These are phyloP conservation scores for Micrastur ruficollis DNA, from an alignment of 2,797 vertebrate genomes.

Conservation along the genomic window DNA sequence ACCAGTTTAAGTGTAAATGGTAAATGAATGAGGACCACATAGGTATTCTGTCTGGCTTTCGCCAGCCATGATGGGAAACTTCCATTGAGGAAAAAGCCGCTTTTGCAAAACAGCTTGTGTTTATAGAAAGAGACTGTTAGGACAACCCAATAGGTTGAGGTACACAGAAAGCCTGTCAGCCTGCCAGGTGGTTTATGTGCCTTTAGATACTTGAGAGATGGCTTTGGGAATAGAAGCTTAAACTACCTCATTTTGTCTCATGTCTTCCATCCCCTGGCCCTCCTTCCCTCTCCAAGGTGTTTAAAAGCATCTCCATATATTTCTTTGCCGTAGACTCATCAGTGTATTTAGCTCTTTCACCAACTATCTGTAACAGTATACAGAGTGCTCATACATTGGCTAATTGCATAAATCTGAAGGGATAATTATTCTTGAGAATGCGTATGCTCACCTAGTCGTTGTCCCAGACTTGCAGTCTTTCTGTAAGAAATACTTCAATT, in stretches of 20 bases:
- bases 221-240: not conserved
- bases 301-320: not conserved
- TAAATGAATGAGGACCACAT: not conserved
- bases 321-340: not conserved
- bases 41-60: not conserved
- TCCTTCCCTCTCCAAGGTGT: not conserved
- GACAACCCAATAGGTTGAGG: not conserved
- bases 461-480: not conserved
- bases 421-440: not conserved
- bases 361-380: not conserved
- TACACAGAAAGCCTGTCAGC: not conserved
- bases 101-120: not conserved
- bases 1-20: not conserved
- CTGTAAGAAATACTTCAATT: not conserved
- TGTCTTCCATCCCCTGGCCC: not conserved
- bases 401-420: not conserved
- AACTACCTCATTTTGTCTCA: not conserved
- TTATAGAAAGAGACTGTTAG: not conserved
- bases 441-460: not conserved
- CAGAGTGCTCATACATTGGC: not conserved
- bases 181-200: not conserved
- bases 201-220: not conserved
- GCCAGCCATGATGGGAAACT: not conserved
- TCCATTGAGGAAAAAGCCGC: not conserved
- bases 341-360: not conserved